Base-by-base conservation (phyloP, 2,113 vertebrate species). In the Rallus limicola region DNA sequence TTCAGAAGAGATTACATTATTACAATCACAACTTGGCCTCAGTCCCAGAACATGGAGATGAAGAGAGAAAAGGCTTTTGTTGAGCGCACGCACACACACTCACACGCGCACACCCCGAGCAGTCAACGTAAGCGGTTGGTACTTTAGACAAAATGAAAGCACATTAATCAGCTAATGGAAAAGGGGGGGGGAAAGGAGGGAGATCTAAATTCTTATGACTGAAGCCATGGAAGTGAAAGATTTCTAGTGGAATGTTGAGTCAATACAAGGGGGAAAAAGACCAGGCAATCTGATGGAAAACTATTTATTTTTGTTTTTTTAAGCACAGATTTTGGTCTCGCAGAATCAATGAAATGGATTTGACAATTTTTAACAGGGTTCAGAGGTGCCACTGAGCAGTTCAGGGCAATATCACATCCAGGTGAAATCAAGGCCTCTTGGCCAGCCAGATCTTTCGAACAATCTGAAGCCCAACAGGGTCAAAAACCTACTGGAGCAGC, bases 1-100 rank as follows among this genome's bases (percentile, higher is more conserved):
- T 88, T 96, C 91, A 97, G 95, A 90, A 95, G 94, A 95, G 94
- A 86, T 94, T 97, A 96, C 96, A 92, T 92, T 96, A 92, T 92
- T 96, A 92, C 92, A 94, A 94, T 96, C 95, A 95, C 78, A 94
- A 86, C 84, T 95, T 96, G 96, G 95, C 96, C 92, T 77, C 68
- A 28, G 83, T 97, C 96, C 95, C 96, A 96, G 97, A 96, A 93
- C 31, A 89, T 0, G 67, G 82, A 95, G 96, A 96, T 91, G 92
- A 95, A 93, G 95, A 96, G 86, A 94, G 44, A 91, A 95, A 95
- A 95, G 74, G 76, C 88, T 96, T 93, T 96, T 95, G 90, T 86
- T 88, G 94, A 92, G 67, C 60, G 14, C 83, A 19, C 90, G 23
- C 75, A 56, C 59, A 24, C 53, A 58, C 68, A 36, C 71, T 65